Evolutionary conservation across 2,888 invertebrate genomes (phyloP).

Genomic region (Achlya flavicornis): DNA sequence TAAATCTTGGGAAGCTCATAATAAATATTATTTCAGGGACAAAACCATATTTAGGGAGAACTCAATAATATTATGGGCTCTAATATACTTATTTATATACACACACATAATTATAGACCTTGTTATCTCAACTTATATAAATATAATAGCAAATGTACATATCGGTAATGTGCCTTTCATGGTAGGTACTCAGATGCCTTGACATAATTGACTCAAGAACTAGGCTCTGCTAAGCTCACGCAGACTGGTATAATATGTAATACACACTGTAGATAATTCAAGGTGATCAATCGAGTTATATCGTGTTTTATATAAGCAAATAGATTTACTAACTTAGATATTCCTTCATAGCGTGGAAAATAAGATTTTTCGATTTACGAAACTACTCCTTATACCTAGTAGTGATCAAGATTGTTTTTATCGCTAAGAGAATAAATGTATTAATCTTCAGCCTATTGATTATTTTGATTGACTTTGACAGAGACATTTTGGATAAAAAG

Average conservation of each 20-base stretch:
- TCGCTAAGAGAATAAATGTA: background rate
- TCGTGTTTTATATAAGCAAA: background rate
- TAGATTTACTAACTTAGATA: slow-evolving; percentile 3
- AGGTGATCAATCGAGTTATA: slow-evolving; percentile 5
- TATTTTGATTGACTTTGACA: background rate
- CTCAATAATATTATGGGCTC: background rate
- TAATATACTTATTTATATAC: background rate
- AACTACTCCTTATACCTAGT: no score
- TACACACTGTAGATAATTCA: background rate
- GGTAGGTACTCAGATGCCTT: slow-evolving; percentile 9
- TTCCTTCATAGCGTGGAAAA: slow-evolving; percentile 3
- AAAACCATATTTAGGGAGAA: no score
- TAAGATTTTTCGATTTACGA: no score
- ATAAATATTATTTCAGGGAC: no score
- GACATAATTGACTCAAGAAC: slow-evolving; percentile 12
- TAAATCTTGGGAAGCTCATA: no score
- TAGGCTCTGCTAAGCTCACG: slow-evolving; percentile 7
- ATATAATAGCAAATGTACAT: background rate
- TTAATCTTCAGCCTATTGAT: background rate
- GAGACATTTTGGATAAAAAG: background rate
- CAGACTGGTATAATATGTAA: background rate
- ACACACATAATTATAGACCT: background rate
- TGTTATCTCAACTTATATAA: background rate
- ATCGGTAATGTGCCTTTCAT: slow-evolving; percentile 7
- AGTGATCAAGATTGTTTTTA: no score